Evolutionary conservation across 1,140 invertebrate genomes (phyloP), one percentile per base, ranked within the genome.

Genomic region (Drosophila sp.): DNA sequence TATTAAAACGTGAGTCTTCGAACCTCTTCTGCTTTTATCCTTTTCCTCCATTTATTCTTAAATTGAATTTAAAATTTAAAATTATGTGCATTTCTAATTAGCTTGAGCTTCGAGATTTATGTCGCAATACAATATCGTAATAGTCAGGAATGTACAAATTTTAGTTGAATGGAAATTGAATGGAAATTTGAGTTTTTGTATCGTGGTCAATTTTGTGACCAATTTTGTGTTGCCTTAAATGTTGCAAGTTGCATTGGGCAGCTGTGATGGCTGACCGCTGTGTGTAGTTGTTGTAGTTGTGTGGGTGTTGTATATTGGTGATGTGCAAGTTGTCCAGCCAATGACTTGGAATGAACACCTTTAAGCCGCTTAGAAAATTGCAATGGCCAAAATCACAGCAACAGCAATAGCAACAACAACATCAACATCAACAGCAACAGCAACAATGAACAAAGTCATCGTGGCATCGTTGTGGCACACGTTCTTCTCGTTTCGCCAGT

Each of bases 281-380:
- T 25, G 25, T 51, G 7, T 11, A 43, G 25, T 7, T 0, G 50
- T 21, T 13, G 16, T n/a, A 18, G 2, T 11, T 27, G 14, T 27
- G 48, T n/a, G 13, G 13, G 13, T 16, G 13, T 16, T 14, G 34
- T 21, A 21, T 21, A 21, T 21, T 21, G 50, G 8, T 8, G 54
- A 16, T 41, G 25, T 50, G 48, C 27, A 45, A 48, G 54, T 43
- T 27, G 50, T 54, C 51, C 38, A 72, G 59, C 66, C 78, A 82
- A 87, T 79, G 82, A 89, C 83, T 82, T 65, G 79, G 69, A 83
- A 80, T 83, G 76, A 83, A 89, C 83, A 89, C 69, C 83, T 89
- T 89, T 89, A 89, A 89, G 84, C 83, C 83, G 80, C 84, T 89
- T 89, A 78, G 66, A 89, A 89, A 89, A 89, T 89, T 82, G 76